A percentile compares a stretch with the other conserved stretches of the same genome.
These are phyloP conservation scores for Noctua pronuba DNA, from an alignment of 2,888 invertebrate genomes.

Conservation along the genomic window DNA sequence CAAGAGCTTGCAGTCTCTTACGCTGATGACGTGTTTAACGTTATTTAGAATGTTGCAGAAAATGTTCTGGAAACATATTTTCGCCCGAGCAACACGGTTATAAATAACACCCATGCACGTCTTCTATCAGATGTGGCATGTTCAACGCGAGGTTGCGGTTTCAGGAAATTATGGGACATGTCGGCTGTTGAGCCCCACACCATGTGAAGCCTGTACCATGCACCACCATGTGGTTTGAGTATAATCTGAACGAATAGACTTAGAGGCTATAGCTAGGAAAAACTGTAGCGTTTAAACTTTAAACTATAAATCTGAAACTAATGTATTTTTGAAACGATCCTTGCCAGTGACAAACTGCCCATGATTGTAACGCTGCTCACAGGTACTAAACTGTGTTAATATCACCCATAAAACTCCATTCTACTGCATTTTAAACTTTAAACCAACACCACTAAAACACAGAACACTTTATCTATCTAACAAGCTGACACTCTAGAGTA, in stretches of 20 bases:
- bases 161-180: background rate
- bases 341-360: constrained; percentile 24
- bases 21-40: constrained; percentile 1
- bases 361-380: constrained; percentile 3
- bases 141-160: background rate
- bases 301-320: background rate
- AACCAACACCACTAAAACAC: constrained; percentile 23
- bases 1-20: background rate
- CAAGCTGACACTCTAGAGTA: constrained; percentile 41
- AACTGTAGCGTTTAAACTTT: background rate
- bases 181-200: background rate
- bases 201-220: background rate
- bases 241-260: background rate
- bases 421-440: constrained; percentile 53
- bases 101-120: constrained; percentile 28
- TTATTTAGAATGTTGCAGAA: constrained; percentile 12
- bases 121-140: background rate
- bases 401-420: constrained; percentile 4
- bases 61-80: constrained; percentile 18
- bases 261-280: background rate
- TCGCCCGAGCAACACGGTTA: constrained; percentile 8
- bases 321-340: background rate
- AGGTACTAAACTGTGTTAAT: constrained; percentile 39
- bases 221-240: background rate
- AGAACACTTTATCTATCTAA: constrained; percentile 24